Percentiles rank a stretch among this genome's conserved stretches.
These are phyloP conservation scores for Ophonus ardosiacus DNA, from an alignment of 2,888 invertebrate species.

Conservation along the genomic window DNA sequence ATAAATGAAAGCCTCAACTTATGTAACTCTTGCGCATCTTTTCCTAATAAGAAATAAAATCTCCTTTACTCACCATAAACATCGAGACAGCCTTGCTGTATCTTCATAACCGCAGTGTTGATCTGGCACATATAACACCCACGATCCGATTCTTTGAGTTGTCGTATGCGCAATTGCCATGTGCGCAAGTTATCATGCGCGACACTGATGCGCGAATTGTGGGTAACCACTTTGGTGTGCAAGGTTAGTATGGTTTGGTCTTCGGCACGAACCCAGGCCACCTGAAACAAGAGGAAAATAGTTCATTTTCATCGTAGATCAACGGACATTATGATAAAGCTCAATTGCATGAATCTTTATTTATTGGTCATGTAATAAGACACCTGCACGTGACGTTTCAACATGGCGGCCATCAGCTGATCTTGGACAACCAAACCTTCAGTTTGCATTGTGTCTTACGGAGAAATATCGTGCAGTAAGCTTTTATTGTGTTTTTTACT, in stretches of 20 bases:
- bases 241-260: conserved; percentile 94
- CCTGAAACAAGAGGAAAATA: conserved; percentile 77
- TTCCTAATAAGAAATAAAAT: neutral
- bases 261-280: conserved; percentile 93
- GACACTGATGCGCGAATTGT: conserved; percentile 89
- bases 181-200: conserved; percentile 89
- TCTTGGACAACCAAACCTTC: too few relatives aligned
- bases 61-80: conserved; percentile 85
- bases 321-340: too few relatives aligned
- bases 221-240: conserved; percentile 90
- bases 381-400: too few relatives aligned
- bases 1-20: too few relatives aligned
- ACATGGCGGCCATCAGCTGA: too few relatives aligned
- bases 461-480: too few relatives aligned
- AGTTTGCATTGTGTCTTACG: too few relatives aligned
- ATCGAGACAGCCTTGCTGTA: conserved; percentile 91
- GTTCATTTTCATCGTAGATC: too few relatives aligned
- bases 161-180: conserved; percentile 91
- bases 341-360: too few relatives aligned
- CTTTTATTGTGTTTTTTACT: too few relatives aligned
- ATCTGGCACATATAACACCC: conserved; percentile 97
- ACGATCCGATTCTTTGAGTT: conserved; percentile 88
- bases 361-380: too few relatives aligned
- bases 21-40: too few relatives aligned
- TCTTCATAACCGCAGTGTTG: conserved; percentile 92